Percentiles rank a stretch among this genome's conserved stretches.
phyloP scores from a whole-genome alignment of 2,113 vertebrate species.

The Perccottus glenii region DNA sequence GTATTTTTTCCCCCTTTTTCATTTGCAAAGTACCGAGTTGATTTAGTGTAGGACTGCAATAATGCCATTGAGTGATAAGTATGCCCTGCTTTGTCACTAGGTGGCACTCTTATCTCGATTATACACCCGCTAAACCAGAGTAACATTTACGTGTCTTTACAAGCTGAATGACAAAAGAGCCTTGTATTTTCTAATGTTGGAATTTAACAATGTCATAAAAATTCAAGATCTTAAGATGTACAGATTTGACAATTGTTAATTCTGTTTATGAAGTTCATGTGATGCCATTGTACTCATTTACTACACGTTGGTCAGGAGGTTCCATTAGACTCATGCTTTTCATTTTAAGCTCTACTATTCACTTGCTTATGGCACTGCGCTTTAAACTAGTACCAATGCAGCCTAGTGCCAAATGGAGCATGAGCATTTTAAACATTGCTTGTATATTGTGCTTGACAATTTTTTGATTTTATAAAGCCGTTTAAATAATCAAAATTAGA shows the following conservation, averaged over 20 bases:
- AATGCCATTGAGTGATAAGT: background rate
- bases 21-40: background rate
- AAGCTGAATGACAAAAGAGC: too few species aligned
- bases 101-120: background rate
- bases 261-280: too few species aligned
- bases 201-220: too few species aligned
- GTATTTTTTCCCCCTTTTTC: background rate
- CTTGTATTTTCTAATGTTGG: too few species aligned
- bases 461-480: background rate
- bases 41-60: background rate
- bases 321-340: slow-evolving; percentile 33
- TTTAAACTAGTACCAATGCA: background rate
- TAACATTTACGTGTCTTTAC: too few species aligned
- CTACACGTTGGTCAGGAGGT: slow-evolving; percentile 40
- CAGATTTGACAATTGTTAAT: too few species aligned
- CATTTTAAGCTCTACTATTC: slow-evolving; percentile 5
- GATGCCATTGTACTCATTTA: slow-evolving; percentile 5
- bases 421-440: too few species aligned
- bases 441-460: background rate
- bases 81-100: background rate
- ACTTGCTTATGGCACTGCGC: background rate
- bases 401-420: too few species aligned
- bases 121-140: too few species aligned
- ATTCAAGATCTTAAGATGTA: too few species aligned
- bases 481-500: background rate